These are phyloP conservation scores for Xestia sexstrigata DNA, from an alignment of 2,888 invertebrate genomes.

Conservation along the genomic window DNA sequence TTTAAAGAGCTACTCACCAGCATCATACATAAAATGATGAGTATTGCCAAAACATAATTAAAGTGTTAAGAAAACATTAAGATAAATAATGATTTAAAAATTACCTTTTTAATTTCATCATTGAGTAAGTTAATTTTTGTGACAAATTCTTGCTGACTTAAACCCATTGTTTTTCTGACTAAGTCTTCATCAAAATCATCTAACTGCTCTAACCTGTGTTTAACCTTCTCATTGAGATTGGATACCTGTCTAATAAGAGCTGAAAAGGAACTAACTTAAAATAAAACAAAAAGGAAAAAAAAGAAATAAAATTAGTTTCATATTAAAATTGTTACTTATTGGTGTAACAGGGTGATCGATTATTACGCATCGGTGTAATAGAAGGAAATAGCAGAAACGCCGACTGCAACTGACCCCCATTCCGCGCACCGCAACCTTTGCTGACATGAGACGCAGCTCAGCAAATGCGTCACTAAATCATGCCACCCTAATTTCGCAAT, in stretches of 20 bases:
- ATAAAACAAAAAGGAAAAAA: constrained; percentile 75
- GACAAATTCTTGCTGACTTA: constrained; percentile 98
- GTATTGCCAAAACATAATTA: background rate
- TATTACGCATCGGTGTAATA: too few species aligned
- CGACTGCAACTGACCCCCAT: too few species aligned
- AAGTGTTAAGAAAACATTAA: background rate
- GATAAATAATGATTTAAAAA: background rate
- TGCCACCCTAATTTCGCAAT: too few species aligned
- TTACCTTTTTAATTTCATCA: constrained; percentile 94
- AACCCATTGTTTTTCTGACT: constrained; percentile 96
- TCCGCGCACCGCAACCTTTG: too few species aligned
- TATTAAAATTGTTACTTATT: too few species aligned
- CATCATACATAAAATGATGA: background rate
- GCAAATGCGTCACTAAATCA: too few species aligned
- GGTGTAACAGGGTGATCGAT: too few species aligned
- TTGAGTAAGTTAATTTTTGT: constrained; percentile 97
- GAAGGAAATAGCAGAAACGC: too few species aligned
- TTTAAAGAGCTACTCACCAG: background rate
- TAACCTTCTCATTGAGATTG: constrained; percentile 96
- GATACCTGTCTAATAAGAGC: constrained; percentile 95
- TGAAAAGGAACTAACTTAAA: constrained; percentile 90
- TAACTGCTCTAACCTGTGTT: constrained; percentile 97
- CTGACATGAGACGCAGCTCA: too few species aligned
- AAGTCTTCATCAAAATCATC: constrained; percentile 98
- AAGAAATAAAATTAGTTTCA: constrained; percentile 27